A percentile compares a stretch with the other conserved stretches of the same genome.
These are phyloP conservation scores for Chamaea fasciata DNA, from an alignment of 2,113 vertebrate species.

Conservation along the genomic window DNA sequence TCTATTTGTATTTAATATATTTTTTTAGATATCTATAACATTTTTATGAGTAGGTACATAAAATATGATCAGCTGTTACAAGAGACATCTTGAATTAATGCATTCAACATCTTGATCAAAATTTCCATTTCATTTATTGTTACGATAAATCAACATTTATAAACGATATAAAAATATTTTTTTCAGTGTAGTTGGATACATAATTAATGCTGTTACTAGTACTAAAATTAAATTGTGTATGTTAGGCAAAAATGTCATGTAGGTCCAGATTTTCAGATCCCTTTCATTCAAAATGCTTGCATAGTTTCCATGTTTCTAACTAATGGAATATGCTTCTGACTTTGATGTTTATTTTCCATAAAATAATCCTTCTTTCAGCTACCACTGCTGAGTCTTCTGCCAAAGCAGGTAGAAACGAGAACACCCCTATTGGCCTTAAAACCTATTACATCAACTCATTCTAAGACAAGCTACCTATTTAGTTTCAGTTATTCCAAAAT, in stretches of 20 bases:
- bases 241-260: not conserved
- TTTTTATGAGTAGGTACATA: conserved; percentile 31
- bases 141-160: conserved; percentile 38
- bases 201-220: not conserved
- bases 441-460: not conserved
- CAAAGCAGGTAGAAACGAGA: not conserved
- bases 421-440: not conserved
- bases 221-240: not conserved
- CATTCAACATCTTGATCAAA: conserved; percentile 27
- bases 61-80: conserved; percentile 22
- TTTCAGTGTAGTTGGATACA: not conserved
- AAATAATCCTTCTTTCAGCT: not conserved
- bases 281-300: not conserved
- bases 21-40: conserved; percentile 28
- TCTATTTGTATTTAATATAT: conserved; percentile 49
- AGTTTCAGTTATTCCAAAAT: not conserved
- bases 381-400: not conserved
- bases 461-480: not conserved
- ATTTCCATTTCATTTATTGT: conserved; percentile 45
- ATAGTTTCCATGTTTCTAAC: not conserved
- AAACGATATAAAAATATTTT: conserved; percentile 5
- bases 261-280: not conserved
- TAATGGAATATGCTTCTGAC: not conserved
- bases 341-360: not conserved
- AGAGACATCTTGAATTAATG: conserved; percentile 33